A percentile compares a stretch with the other conserved stretches of the same genome.
Conservation (phyloP, 1,140 invertebrate species). For the Bacillus rossius region DNA sequence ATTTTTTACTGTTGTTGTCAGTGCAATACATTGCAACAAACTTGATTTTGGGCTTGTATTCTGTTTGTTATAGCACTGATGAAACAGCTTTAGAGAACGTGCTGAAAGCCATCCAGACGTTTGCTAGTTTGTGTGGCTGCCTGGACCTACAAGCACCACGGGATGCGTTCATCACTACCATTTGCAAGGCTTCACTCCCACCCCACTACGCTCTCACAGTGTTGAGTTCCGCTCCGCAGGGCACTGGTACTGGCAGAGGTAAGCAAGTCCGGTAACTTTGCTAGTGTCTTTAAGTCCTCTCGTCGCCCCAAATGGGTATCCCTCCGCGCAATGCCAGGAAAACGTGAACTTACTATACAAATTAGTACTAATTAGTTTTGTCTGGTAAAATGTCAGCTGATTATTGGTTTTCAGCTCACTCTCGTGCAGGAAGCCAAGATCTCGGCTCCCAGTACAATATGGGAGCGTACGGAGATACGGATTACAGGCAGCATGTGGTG, state of each 20-base stretch:
- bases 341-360: too few species aligned
- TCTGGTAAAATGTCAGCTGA: background rate
- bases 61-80: slow-evolving; percentile 69
- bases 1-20: too few species aligned
- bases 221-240: slow-evolving; percentile 57
- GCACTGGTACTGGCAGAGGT: slow-evolving; percentile 41
- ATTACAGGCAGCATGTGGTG: slow-evolving; percentile 85
- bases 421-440: slow-evolving; percentile 43
- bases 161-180: slow-evolving; percentile 89
- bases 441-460: slow-evolving; percentile 42
- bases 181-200: slow-evolving; percentile 92
- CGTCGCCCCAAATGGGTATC: too few species aligned
- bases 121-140: slow-evolving; percentile 72
- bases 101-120: slow-evolving; percentile 84
- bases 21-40: too few species aligned
- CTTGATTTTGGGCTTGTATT: too few species aligned
- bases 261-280: too few species aligned
- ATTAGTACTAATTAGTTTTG: too few species aligned
- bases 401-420: slow-evolving; percentile 30
- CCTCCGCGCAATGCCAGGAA: too few species aligned
- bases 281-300: too few species aligned
- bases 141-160: slow-evolving; percentile 66
- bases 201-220: slow-evolving; percentile 91
- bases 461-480: slow-evolving; percentile 42
- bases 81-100: slow-evolving; percentile 86